Evolutionary conservation across 2,797 vertebrate species (phyloP).

Genomic region (Adrianichthys oophorus): DNA sequence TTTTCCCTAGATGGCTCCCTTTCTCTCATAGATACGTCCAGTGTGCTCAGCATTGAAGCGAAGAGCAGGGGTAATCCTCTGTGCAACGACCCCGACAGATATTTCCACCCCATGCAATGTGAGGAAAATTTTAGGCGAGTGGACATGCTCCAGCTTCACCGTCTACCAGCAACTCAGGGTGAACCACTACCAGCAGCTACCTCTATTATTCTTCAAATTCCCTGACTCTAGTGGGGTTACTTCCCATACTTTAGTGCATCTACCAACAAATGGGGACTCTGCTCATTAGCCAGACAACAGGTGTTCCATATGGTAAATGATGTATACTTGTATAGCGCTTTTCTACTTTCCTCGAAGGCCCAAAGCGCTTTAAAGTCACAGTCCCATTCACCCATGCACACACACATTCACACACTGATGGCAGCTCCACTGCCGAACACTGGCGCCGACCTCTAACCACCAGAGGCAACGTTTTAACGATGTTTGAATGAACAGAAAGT

Average conservation of each 20-base stretch:
- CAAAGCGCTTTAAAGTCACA: too few species aligned
- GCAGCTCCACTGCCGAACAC: too few species aligned
- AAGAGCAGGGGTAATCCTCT: conserved; percentile 29
- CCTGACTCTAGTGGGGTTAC: conserved; percentile 32
- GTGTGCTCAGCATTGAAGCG: conserved; percentile 30
- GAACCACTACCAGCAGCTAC: conserved; percentile 70
- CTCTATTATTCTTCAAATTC: conserved; percentile 79
- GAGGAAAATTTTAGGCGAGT: conserved; percentile 50
- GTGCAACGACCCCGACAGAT: conserved; percentile 30
- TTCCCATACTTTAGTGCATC: conserved; percentile 40
- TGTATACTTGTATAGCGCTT: too few species aligned
- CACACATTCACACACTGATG: too few species aligned
- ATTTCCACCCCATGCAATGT: conserved; percentile 10
- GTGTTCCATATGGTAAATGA: conserved; percentile 16
- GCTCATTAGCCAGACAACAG: conserved; percentile 10
- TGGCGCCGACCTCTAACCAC: too few species aligned
- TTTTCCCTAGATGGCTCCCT: conserved; percentile 72
- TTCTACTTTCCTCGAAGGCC: too few species aligned
- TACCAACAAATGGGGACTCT: conserved; percentile 38
- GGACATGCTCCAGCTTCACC: conserved; percentile 34
- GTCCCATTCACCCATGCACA: too few species aligned
- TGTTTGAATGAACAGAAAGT: too few species aligned
- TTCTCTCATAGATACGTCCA: conserved; percentile 50
- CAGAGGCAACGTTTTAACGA: too few species aligned
- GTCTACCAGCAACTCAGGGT: conserved; percentile 55